phyloP scores from a whole-genome alignment of 2,888 invertebrate species.

The Dexiosoma caninum region DNA sequence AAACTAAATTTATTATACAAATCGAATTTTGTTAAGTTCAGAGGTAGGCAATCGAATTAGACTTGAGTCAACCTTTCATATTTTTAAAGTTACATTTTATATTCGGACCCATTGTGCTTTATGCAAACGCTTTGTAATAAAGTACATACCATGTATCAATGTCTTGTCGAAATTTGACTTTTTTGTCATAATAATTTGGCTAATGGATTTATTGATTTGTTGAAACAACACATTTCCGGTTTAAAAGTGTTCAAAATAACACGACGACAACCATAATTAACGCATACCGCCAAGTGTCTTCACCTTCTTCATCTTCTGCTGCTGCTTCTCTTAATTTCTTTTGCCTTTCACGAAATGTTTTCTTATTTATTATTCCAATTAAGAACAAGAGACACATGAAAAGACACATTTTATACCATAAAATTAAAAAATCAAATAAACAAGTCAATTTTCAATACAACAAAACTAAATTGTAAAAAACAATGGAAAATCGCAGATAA shows the following conservation, averaged over 20 bases:
- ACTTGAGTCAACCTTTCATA: too few relatives aligned
- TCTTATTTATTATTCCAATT: conserved; percentile 19
- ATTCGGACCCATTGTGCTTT: background rate
- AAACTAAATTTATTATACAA: too few relatives aligned
- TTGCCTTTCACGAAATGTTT: conserved; percentile 3
- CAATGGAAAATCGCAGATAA: conserved; percentile 22
- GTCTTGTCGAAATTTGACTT: background rate
- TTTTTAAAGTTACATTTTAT: too few relatives aligned
- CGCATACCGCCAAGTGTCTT: conserved; percentile 29
- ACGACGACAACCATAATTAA: conserved; percentile 2
- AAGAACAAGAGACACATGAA: conserved; percentile 1
- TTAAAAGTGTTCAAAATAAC: background rate
- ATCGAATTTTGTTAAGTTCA: too few relatives aligned
- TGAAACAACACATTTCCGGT: conserved; percentile 30
- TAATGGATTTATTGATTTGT: background rate
- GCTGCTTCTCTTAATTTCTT: background rate
- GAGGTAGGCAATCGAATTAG: too few relatives aligned
- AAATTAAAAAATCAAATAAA: conserved; percentile 24
- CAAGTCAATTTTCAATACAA: conserved; percentile 5
- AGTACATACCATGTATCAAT: background rate
- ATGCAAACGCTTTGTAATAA: too few relatives aligned
- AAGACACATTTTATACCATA: conserved; percentile 3
- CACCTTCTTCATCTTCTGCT: background rate
- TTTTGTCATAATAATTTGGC: background rate
- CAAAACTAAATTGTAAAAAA: conserved; percentile 12